Base-by-base conservation (phyloP, 2,797 vertebrate genomes). In the Lacerta agilis region DNA sequence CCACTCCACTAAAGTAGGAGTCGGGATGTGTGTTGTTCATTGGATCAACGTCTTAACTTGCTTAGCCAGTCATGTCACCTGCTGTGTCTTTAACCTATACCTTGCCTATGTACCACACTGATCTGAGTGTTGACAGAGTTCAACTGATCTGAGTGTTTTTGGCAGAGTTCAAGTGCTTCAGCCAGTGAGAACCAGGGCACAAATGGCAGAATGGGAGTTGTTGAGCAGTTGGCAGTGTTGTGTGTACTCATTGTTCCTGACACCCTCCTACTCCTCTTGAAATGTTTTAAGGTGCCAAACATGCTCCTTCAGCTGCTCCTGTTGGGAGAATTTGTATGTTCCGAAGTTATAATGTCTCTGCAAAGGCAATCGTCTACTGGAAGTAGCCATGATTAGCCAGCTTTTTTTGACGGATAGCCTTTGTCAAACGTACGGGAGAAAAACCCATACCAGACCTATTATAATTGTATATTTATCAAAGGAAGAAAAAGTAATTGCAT, bases 401-500 rank as follows among this genome's bases (percentile, higher is more conserved):
- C 36, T 77, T 90, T 78, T 78, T 91, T 88, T 86, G 38, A 91
- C 6, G 67, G 90, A 80, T 55, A 90, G 18, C 2, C 17, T 87
- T 88, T 86, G 71, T 82, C 64, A 89, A 58, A 41, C 5, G 1
- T 2, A 8, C 5, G 0, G 0, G 1, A 84, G 64, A 33, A 67
- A 61, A n/a, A 87, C 2, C 17, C 6, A 89, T 78, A 6, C 2
- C 64, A 85, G 0, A 58, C 72, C 3, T 83, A 67, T n/a, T 90
- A 8, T 83, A 84, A 83, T 3, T 77, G 11, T 73, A 27, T 61
- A 67, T 89, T 91, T 92, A 86, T 75, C 17, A 88, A 92, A 89
- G 90, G 90, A 82, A 77, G n/a, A 64, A 85, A 87, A 92, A 89
- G 5, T 80, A 89, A 84, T 79, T 77, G 36, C 72, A 2, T 69